These are phyloP conservation scores for Podarcis raffonei DNA, from an alignment of 2,113 vertebrate species.

Conservation along the genomic window DNA sequence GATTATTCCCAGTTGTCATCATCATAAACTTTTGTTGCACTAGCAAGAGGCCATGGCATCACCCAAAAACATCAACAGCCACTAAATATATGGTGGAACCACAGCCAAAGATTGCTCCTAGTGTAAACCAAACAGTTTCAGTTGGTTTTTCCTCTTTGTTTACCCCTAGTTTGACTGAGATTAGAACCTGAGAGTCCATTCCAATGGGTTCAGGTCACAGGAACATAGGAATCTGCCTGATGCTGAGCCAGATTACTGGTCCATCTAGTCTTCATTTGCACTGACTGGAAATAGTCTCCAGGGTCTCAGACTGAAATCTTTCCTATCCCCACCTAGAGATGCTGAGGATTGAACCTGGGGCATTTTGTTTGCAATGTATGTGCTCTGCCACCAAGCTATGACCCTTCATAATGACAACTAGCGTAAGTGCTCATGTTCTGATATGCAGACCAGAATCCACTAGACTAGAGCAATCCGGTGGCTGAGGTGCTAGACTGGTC, in stretches of 20 bases:
- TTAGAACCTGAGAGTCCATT: constrained; percentile 8
- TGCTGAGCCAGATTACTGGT: background rate
- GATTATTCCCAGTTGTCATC: background rate
- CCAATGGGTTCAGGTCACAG: background rate
- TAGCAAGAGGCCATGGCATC: too few relatives aligned
- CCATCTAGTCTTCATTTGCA: background rate
- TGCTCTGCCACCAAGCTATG: background rate
- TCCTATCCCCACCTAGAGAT: background rate
- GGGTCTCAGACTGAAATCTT: background rate
- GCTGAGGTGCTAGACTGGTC: background rate
- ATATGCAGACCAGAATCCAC: background rate
- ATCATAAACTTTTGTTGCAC: too few relatives aligned
- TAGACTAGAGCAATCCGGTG: background rate
- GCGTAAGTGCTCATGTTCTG: background rate
- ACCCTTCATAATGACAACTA: too few relatives aligned
- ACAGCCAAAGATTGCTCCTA: background rate
- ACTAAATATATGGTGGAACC: too few relatives aligned
- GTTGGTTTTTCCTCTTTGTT: background rate
- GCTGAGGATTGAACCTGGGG: background rate
- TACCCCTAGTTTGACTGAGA: constrained; percentile 1
- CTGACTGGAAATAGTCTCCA: background rate
- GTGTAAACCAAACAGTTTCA: background rate
- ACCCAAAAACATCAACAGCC: too few relatives aligned
- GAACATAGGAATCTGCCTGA: background rate
- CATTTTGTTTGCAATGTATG: background rate